Evolutionary conservation across 2,888 invertebrate species (phyloP).

Genomic region (Romanomermis culicivorax): DNA sequence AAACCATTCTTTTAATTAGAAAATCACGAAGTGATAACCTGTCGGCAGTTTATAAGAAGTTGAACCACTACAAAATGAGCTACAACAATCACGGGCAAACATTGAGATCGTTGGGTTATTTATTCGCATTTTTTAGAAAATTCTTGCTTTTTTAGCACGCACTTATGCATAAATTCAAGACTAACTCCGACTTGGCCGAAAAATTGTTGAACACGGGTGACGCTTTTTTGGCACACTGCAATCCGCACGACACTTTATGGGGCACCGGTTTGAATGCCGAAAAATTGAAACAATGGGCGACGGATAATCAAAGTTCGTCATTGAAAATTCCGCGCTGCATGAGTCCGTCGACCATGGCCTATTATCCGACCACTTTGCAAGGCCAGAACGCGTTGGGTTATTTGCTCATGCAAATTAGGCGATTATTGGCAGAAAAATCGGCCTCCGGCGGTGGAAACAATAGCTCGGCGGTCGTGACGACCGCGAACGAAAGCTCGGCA

Average conservation of each 20-base stretch:
- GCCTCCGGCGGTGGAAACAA: neutral
- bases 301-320: neutral
- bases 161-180: conserved; percentile 16
- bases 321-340: neutral
- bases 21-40: neutral
- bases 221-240: conserved; percentile 15
- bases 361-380: neutral
- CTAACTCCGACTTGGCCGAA: conserved; percentile 15
- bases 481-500: too few species aligned
- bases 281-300: neutral
- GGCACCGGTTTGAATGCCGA: conserved; percentile 2
- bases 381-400: neutral
- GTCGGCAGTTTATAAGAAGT: neutral
- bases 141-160: conserved; percentile 13
- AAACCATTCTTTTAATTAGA: too few species aligned
- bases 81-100: neutral
- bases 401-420: neutral
- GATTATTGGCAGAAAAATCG: neutral
- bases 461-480: too few species aligned
- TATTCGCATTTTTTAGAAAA: neutral
- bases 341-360: neutral
- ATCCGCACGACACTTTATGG: conserved; percentile 9
- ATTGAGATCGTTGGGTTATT: neutral
- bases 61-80: neutral
- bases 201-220: conserved; percentile 16